These are phyloP conservation scores for Polia nebulosa DNA, from an alignment of 2,888 invertebrate genomes.

Conservation along the genomic window DNA sequence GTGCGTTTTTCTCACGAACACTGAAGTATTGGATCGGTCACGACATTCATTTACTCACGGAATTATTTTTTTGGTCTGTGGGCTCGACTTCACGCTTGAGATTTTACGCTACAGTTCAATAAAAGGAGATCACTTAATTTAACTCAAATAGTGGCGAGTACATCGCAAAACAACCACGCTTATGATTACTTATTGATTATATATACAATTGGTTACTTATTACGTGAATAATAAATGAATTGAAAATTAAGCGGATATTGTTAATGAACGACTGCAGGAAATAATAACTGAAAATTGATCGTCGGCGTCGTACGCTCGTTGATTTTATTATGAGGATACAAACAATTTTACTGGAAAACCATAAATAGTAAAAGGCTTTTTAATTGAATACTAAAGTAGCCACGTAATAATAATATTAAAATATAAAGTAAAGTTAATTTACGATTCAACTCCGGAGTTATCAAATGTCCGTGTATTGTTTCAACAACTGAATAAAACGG, in stretches of 20 bases:
- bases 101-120: conserved; percentile 41
- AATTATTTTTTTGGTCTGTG: conserved; percentile 60
- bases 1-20: conserved; percentile 75
- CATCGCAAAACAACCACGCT: not conserved
- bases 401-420: conserved; percentile 10
- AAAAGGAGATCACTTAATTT: conserved; percentile 15
- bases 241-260: conserved; percentile 16
- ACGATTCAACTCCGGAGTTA: conserved; percentile 36
- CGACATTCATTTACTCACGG: conserved; percentile 67
- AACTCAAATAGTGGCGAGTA: conserved; percentile 1
- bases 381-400: conserved; percentile 13
- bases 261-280: conserved; percentile 35
- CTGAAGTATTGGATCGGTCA: conserved; percentile 67
- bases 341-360: conserved; percentile 5
- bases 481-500: conserved; percentile 28
- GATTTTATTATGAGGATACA: conserved; percentile 30
- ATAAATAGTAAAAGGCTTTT: conserved; percentile 21
- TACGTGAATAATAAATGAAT: conserved; percentile 5
- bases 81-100: conserved; percentile 42
- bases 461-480: conserved; percentile 53
- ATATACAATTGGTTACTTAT: not conserved
- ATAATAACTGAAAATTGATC: conserved; percentile 21
- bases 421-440: conserved; percentile 11
- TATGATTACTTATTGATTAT: too few species aligned
- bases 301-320: not conserved